Conservation (phyloP, 1,140 invertebrate genomes). For the Drosophila suzukii region DNA sequence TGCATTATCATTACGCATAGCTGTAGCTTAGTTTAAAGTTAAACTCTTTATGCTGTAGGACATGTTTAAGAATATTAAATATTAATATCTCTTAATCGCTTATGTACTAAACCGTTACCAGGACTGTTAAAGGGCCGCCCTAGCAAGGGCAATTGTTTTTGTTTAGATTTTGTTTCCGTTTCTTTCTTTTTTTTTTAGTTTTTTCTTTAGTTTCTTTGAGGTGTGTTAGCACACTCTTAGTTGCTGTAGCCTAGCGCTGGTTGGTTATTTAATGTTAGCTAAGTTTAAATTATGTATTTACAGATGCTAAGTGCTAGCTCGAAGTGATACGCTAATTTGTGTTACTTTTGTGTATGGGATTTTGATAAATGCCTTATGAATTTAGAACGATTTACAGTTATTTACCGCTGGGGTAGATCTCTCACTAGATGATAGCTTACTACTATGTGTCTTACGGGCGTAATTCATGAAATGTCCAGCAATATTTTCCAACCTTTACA, state of each 20-base stretch:
- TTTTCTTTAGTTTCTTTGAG: conserved; percentile 34
- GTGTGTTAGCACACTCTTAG: conserved; percentile 32
- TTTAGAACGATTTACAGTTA: conserved; percentile 51
- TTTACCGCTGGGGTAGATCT: conserved; percentile 38
- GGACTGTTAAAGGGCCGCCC: conserved; percentile 21
- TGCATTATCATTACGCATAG: conserved; percentile 43
- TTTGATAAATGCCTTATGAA: conserved; percentile 52
- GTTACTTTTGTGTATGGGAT: conserved; percentile 29
- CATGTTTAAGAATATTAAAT: conserved; percentile 80
- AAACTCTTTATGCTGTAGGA: conserved; percentile 79
- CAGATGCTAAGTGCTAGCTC: conserved; percentile 23
- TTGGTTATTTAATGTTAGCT: conserved; percentile 36
- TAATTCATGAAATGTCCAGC: conserved; percentile 71
- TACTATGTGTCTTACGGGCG: conserved; percentile 52
- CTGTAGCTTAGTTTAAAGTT: conserved; percentile 51
- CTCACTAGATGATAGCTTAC: conserved; percentile 47
- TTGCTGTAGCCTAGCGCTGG: conserved; percentile 26
- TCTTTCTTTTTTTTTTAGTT: conserved; percentile 19
- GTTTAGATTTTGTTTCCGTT: conserved; percentile 18
- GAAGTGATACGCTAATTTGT: conserved; percentile 41
- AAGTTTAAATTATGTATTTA: conserved; percentile 41
- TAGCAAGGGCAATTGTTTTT: conserved; percentile 27
- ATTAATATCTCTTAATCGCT: conserved; percentile 76
- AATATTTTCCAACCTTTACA: conserved; percentile 73
- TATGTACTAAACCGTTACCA: conserved; percentile 25